Evolutionary conservation across 1,140 invertebrate genomes (phyloP).

Genomic region (Bombus breviceps): DNA sequence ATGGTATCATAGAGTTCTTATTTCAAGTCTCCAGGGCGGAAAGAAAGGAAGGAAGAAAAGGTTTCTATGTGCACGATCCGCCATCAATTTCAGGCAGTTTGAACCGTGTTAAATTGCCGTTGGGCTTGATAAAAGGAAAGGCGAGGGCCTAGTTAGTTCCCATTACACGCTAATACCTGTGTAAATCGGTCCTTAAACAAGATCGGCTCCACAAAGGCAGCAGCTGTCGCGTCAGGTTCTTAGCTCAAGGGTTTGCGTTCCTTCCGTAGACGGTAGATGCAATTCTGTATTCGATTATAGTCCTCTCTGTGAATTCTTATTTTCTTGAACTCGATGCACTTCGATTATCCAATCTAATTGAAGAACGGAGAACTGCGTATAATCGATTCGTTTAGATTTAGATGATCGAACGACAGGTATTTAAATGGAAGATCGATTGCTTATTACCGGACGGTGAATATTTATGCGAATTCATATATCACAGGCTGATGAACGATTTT

Average conservation of each 20-base stretch:
- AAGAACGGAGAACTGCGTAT: neutral
- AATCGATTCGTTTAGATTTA: neutral
- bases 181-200: constrained; percentile 61
- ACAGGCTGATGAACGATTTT: too few relatives aligned
- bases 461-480: neutral
- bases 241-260: constrained; percentile 5
- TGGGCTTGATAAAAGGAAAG: constrained; percentile 28
- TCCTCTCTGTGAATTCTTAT: neutral
- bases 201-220: constrained; percentile 43
- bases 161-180: constrained; percentile 63
- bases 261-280: constrained; percentile 12
- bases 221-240: constrained; percentile 63
- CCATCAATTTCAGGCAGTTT: constrained; percentile 36
- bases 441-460: neutral
- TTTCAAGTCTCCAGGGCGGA: neutral
- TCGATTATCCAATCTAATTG: constrained; percentile 8
- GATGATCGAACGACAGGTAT: neutral
- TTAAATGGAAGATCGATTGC: neutral
- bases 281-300: constrained; percentile 25
- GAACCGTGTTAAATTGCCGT: constrained; percentile 25
- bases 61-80: neutral
- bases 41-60: constrained; percentile 12
- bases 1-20: too few relatives aligned
- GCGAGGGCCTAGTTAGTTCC: constrained; percentile 40
- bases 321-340: neutral